Percentiles rank a stretch among this genome's conserved stretches.
These are phyloP conservation scores for Lumbricus terrestris DNA, from an alignment of 2,888 invertebrate species.

Conservation along the genomic window DNA sequence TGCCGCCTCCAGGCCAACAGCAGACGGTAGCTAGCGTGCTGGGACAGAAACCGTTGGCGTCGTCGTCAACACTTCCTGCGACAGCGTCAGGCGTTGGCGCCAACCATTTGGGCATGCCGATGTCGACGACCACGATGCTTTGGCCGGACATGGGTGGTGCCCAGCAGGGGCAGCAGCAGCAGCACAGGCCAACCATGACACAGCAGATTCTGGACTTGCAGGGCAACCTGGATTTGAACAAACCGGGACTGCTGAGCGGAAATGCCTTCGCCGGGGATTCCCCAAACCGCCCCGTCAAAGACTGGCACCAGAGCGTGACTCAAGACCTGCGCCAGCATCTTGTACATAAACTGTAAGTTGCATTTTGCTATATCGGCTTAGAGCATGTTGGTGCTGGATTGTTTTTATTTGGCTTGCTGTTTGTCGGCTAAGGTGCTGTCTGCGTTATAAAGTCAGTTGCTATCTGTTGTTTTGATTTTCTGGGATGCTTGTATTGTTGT, in stretches of 20 bases:
- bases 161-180: not conserved
- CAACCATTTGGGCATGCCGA: not conserved
- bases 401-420: not conserved
- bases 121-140: not conserved
- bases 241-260: not conserved
- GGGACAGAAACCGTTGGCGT: not conserved
- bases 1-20: conserved; percentile 16
- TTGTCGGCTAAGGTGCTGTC: not conserved
- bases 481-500: not conserved
- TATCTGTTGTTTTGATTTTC: not conserved
- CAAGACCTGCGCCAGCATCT: conserved; percentile 96
- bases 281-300: conserved; percentile 65
- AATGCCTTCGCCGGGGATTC: conserved; percentile 8
- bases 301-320: conserved; percentile 92
- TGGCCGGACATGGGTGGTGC: not conserved
- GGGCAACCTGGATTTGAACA: not conserved
- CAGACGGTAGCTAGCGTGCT: not conserved
- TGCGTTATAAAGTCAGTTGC: not conserved
- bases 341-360: conserved; percentile 88
- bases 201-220: not conserved
- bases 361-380: not conserved
- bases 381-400: not conserved
- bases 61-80: not conserved
- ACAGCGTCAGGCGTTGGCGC: not conserved
- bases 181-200: not conserved